phyloP scores from a whole-genome alignment of 1,140 invertebrate species.

The Neodiprion pinetum region DNA sequence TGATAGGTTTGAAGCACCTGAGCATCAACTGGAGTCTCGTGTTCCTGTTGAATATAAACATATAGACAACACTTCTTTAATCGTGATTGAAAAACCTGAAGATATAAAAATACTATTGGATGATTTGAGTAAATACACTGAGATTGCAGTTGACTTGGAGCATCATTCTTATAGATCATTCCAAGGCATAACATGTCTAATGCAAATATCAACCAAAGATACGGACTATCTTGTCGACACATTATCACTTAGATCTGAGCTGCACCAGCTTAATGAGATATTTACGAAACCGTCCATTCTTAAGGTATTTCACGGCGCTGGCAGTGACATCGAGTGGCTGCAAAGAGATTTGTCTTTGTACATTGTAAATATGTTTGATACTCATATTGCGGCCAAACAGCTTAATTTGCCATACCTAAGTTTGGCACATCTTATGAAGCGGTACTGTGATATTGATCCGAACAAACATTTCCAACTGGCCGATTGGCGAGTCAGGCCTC shows the following conservation, averaged over 20 bases:
- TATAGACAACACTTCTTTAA: conserved; percentile 71
- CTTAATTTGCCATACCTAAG: conserved; percentile 78
- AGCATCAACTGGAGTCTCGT: conserved; percentile 58
- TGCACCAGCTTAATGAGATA: conserved; percentile 87
- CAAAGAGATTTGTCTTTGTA: conserved; percentile 96
- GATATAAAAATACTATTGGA: conserved; percentile 72
- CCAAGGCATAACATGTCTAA: conserved; percentile 88
- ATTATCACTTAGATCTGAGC: conserved; percentile 79
- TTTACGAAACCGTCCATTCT: conserved; percentile 91
- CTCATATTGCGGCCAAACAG: conserved; percentile 83
- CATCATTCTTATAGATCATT: conserved; percentile 86
- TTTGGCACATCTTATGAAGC: conserved; percentile 79
- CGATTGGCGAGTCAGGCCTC: conserved; percentile 95
- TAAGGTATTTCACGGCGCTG: conserved; percentile 96
- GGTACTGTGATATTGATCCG: conserved; percentile 80
- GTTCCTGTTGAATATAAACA: conserved; percentile 59
- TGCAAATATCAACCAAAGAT: conserved; percentile 90
- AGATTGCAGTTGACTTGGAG: conserved; percentile 90
- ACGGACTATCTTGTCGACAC: conserved; percentile 95
- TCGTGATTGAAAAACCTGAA: conserved; percentile 72
- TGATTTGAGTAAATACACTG: conserved; percentile 70
- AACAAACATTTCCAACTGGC: conserved; percentile 94
- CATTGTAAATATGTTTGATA: conserved; percentile 98
- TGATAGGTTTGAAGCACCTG: conserved; percentile 69
- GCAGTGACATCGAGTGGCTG: conserved; percentile 91